These are phyloP conservation scores for Proterorhinus semilunaris DNA, from an alignment of 2,113 vertebrate genomes.

Conservation along the genomic window DNA sequence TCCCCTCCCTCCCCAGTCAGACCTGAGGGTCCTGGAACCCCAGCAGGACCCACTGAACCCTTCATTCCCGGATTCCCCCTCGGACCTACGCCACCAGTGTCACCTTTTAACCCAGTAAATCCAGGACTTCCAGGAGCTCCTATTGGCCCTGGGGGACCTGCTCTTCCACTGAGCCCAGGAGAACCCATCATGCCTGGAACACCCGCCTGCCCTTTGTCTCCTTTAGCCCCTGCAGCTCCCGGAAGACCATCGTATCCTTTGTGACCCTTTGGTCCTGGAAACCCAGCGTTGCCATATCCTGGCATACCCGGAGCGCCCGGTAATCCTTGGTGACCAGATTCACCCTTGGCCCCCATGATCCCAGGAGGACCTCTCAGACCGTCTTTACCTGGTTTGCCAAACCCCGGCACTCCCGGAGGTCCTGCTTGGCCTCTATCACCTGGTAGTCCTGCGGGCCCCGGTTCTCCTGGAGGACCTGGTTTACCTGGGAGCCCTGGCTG, in stretches of 20 bases:
- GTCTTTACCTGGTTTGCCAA: conserved; percentile 90
- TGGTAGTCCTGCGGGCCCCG: conserved; percentile 78
- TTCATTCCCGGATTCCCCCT: conserved; percentile 84
- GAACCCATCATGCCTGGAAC: conserved; percentile 83
- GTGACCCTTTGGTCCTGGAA: conserved; percentile 89
- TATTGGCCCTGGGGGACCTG: conserved; percentile 86
- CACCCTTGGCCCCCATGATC: conserved; percentile 82
- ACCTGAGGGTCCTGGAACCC: conserved; percentile 86
- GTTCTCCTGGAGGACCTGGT: conserved; percentile 83
- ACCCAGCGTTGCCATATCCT: conserved; percentile 89
- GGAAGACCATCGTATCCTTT: conserved; percentile 83
- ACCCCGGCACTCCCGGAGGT: conserved; percentile 80
- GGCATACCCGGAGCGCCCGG: conserved; percentile 86
- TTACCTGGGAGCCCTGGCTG: conserved; percentile 86
- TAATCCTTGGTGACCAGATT: conserved; percentile 75
- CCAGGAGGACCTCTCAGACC: conserved; percentile 88
- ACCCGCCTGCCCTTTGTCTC: conserved; percentile 87
- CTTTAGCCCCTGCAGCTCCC: conserved; percentile 83
- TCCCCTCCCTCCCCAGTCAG: conserved; percentile 84
- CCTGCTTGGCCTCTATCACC: conserved; percentile 86
- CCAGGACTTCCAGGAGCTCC: conserved; percentile 85
- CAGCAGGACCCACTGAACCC: conserved; percentile 84
- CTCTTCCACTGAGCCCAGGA: conserved; percentile 83
- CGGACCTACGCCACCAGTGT: conserved; percentile 79
- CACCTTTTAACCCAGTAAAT: conserved; percentile 89